Percentiles rank a stretch among this genome's conserved stretches.
Evolutionary conservation across 2,797 vertebrate species (phyloP).

Genomic region (Artibeus jamaicensis): DNA sequence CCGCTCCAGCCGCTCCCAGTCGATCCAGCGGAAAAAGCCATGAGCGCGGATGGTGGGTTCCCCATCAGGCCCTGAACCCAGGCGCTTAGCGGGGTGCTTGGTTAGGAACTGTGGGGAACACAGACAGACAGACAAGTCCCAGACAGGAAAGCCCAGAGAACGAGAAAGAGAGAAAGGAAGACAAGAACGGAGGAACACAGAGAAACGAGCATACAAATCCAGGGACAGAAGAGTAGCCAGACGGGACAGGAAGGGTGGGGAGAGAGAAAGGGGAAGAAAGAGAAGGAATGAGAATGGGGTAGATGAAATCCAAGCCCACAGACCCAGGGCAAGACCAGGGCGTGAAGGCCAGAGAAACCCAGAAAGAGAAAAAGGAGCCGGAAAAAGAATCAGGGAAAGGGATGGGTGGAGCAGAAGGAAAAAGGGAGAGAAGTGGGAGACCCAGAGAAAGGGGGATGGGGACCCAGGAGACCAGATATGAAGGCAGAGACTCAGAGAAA

Average conservation of each 20-base stretch:
- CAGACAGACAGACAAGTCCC: not conserved
- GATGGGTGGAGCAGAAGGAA: not conserved
- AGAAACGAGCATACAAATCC: not conserved
- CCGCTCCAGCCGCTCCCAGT: slow-evolving; percentile 92
- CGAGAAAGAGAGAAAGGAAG: not conserved
- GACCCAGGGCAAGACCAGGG: not conserved
- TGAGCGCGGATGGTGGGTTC: slow-evolving; percentile 91
- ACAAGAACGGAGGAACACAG: not conserved
- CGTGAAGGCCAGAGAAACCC: not conserved
- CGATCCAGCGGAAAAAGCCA: slow-evolving; percentile 93
- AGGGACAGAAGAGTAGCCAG: slow-evolving; percentile 77
- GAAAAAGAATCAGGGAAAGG: not conserved
- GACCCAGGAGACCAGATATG: not conserved
- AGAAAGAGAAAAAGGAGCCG: not conserved
- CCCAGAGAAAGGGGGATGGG: not conserved
- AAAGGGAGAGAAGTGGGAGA: not conserved
- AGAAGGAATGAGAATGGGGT: not conserved
- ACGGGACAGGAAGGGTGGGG: not conserved
- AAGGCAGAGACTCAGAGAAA: not conserved
- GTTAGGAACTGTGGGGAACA: slow-evolving; percentile 86
- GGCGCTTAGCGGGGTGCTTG: slow-evolving; percentile 90
- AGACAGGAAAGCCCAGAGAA: not conserved
- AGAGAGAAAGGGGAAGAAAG: not conserved
- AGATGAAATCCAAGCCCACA: not conserved
- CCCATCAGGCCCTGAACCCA: slow-evolving; percentile 88